These are phyloP conservation scores for Leptinotarsa lineolata DNA, from an alignment of 1,140 invertebrate genomes.

Conservation along the genomic window DNA sequence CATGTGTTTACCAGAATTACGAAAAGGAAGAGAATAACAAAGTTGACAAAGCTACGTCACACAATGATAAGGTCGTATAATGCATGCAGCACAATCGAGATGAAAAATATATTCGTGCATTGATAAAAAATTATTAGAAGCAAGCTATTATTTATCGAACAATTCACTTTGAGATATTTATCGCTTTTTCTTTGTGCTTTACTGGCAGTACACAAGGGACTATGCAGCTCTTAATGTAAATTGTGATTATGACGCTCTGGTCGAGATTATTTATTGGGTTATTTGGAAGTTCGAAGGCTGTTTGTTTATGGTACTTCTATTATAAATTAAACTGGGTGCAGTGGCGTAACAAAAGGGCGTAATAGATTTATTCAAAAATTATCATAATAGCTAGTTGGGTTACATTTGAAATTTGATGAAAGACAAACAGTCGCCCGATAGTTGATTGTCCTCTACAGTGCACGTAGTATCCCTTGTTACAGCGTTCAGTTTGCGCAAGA, in stretches of 20 bases:
- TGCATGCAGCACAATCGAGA: not conserved
- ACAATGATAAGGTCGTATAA: not conserved
- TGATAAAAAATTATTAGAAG: not conserved
- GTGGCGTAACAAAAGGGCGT: not conserved
- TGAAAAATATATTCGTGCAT: not conserved
- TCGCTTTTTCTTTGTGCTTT: not conserved
- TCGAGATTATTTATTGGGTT: conserved; percentile 26
- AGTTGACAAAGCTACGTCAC: not conserved
- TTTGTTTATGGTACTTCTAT: conserved; percentile 12
- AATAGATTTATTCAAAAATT: not conserved
- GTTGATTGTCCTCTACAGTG: too few relatives aligned
- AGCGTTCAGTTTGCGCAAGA: too few relatives aligned
- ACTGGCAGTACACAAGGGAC: not conserved
- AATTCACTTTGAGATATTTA: conserved; percentile 1
- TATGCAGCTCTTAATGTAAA: conserved; percentile 11
- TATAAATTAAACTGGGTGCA: not conserved
- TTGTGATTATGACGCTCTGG: conserved; percentile 25
- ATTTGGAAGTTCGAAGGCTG: conserved; percentile 24
- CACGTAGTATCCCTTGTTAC: too few relatives aligned
- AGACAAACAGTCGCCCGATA: too few relatives aligned
- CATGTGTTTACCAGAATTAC: too few relatives aligned
- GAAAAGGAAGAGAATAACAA: not conserved
- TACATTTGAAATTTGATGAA: too few relatives aligned
- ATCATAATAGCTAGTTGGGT: not conserved
- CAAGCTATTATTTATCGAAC: conserved; percentile 4